phyloP scores from a whole-genome alignment of 2,113 vertebrate species.

The Scartelaos histophorus region DNA sequence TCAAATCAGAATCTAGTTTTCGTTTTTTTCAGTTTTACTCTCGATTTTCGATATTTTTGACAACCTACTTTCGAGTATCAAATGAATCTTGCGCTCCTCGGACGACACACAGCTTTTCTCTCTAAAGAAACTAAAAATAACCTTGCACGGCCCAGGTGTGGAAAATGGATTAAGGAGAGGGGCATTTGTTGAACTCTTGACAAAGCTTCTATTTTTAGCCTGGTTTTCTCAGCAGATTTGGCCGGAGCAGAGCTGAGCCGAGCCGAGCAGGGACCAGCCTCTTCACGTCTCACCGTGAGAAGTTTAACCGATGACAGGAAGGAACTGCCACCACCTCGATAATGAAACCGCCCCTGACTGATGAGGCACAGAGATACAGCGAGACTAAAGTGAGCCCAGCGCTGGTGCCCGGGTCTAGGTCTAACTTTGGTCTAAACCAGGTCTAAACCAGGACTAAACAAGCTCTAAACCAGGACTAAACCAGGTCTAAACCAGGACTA shows the following conservation, averaged over 20 bases:
- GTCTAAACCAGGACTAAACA: too few relatives aligned
- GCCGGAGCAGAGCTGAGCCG: neutral
- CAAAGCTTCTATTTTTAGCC: neutral
- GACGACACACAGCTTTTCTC: neutral
- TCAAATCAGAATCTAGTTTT: too few relatives aligned
- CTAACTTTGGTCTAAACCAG: too few relatives aligned
- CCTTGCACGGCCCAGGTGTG: neutral
- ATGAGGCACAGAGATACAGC: too few relatives aligned
- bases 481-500: too few relatives aligned
- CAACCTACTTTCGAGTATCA: too few relatives aligned
- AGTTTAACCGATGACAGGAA: neutral
- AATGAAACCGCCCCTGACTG: constrained; percentile 1
- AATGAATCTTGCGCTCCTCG: neutral
- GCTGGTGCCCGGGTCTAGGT: too few relatives aligned
- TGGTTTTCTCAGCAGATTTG: neutral
- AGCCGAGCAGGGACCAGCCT: neutral
- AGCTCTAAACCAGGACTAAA: too few relatives aligned
- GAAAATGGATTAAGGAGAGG: constrained; percentile 3
- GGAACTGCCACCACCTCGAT: constrained; percentile 1
- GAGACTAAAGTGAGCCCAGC: neutral
- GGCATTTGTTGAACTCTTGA: neutral
- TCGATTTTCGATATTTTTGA: too few relatives aligned
- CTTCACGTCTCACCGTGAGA: neutral
- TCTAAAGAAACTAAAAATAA: neutral
- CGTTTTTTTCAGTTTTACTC: too few relatives aligned